Evolutionary conservation across 2,888 invertebrate genomes (phyloP).

Genomic region (Coenonympha glycerion): DNA sequence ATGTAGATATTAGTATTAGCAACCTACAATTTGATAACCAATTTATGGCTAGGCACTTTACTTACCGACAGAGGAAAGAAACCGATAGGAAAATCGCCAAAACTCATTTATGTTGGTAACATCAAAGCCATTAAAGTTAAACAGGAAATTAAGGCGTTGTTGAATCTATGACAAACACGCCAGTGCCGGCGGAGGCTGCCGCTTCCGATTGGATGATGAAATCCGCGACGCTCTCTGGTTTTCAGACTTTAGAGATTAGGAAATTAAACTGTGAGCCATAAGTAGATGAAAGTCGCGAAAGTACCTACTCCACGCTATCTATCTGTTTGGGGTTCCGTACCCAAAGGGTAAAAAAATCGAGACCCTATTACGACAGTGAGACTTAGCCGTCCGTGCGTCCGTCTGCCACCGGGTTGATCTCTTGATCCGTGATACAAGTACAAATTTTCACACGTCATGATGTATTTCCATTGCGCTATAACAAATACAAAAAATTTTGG

Average conservation of each 20-base stretch:
- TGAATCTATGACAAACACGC: conserved; percentile 50
- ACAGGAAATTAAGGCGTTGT: conserved; percentile 69
- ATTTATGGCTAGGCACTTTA: not conserved
- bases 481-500: too few relatives aligned
- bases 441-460: too few relatives aligned
- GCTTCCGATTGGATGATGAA: conserved; percentile 73
- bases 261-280: conserved; percentile 60
- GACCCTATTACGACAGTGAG: too few relatives aligned
- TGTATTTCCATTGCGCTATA: too few relatives aligned
- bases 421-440: too few relatives aligned
- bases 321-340: too few relatives aligned
- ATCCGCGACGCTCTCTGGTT: conserved; percentile 57
- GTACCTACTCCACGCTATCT: conserved; percentile 26
- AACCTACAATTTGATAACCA: too few relatives aligned
- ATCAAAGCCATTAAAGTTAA: conserved; percentile 63
- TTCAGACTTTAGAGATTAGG: conserved; percentile 67
- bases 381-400: too few relatives aligned
- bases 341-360: too few relatives aligned
- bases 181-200: conserved; percentile 52
- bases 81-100: conserved; percentile 32
- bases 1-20: too few relatives aligned
- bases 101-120: conserved; percentile 48
- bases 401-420: too few relatives aligned
- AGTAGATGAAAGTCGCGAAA: conserved; percentile 63
- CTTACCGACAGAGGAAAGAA: too few relatives aligned